These are phyloP conservation scores for Coluber constrictor DNA, from an alignment of 2,797 vertebrate genomes.

Conservation along the genomic window DNA sequence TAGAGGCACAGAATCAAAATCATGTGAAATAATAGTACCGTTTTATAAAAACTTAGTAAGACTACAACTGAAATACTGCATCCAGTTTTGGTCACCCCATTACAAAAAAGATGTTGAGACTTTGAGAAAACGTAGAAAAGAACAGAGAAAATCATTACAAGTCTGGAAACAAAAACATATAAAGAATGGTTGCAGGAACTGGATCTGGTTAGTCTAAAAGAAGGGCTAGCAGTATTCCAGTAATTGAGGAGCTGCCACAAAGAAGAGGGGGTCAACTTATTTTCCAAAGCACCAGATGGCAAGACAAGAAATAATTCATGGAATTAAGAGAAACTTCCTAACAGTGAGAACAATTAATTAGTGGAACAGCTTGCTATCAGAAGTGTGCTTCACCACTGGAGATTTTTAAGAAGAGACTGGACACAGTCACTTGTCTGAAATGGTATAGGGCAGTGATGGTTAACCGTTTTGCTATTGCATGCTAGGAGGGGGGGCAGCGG, in stretches of 20 bases:
- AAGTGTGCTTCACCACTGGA: no score
- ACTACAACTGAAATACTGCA: background rate
- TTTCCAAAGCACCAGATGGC: no score
- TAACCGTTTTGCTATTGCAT: no score
- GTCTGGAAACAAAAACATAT: background rate
- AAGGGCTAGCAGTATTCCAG: background rate
- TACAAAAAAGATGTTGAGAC: background rate
- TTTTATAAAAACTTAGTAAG: background rate
- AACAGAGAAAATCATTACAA: background rate
- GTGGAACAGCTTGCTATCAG: no score
- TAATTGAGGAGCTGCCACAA: background rate
- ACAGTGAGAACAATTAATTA: no score
- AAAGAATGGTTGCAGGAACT: background rate
- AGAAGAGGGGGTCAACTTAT: background rate
- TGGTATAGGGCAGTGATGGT: no score
- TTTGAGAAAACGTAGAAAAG: background rate
- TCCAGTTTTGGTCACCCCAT: background rate
- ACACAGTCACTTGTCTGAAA: no score
- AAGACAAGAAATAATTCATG: no score
- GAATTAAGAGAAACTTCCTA: no score
- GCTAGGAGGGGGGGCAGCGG: no score
- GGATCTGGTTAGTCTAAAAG: background rate
- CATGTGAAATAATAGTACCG: background rate
- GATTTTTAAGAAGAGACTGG: no score
- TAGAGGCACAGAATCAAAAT: background rate